Conservation (phyloP, 1,140 invertebrate genomes). For the Cydia amplana region DNA sequence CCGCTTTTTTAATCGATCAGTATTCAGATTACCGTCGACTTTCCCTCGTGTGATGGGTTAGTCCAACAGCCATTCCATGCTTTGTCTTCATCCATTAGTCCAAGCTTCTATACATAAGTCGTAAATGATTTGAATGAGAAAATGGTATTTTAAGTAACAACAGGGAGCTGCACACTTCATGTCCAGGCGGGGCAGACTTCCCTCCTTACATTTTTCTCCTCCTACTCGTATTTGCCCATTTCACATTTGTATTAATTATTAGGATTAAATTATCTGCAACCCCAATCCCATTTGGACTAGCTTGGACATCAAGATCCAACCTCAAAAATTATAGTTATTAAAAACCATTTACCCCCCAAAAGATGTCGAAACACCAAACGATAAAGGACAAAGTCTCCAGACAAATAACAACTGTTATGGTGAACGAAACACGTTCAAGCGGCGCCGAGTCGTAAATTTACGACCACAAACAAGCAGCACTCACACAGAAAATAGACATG, state of each 20-base stretch:
- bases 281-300: no score
- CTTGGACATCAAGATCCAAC: no score
- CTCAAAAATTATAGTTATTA: no score
- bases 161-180: no score
- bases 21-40: conserved; percentile 71
- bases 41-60: conserved; percentile 49
- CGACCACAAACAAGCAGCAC: conserved; percentile 55
- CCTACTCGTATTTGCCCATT: no score
- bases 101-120: no score
- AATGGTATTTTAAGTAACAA: no score
- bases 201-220: no score
- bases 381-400: conserved; percentile 25
- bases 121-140: no score
- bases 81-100: background rate
- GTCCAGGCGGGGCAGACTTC: no score
- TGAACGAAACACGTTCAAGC: conserved; percentile 52
- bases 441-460: conserved; percentile 59
- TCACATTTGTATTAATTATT: no score
- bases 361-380: conserved; percentile 6
- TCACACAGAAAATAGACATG: conserved; percentile 53
- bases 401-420: conserved; percentile 56
- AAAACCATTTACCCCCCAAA: background rate
- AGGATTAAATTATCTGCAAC: no score
- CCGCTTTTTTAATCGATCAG: conserved; percentile 70
- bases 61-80: background rate